phyloP scores from a whole-genome alignment of 2,888 invertebrate genomes.

The Apamea crenata region DNA sequence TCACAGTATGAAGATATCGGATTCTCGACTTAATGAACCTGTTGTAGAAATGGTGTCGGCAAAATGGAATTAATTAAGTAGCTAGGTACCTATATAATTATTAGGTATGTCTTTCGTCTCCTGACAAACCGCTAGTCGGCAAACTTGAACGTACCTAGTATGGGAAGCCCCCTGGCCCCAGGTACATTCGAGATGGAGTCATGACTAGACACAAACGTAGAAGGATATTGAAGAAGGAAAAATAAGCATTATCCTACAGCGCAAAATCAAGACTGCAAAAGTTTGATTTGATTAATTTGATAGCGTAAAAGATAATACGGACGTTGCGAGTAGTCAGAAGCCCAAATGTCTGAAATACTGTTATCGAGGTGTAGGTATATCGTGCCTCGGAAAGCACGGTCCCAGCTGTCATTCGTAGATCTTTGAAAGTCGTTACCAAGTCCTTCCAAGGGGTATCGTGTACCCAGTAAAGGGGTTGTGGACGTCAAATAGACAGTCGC shows the following conservation, averaged over 20 bases:
- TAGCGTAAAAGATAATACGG: not conserved
- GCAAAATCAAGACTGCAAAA: not conserved
- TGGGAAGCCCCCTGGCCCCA: constrained; percentile 21
- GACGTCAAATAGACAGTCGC: no score
- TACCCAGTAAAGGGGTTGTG: no score
- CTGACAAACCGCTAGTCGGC: not conserved
- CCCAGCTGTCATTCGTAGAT: not conserved
- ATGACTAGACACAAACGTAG: not conserved
- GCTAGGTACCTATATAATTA: not conserved
- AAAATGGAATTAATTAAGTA: not conserved
- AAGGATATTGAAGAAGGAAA: constrained; percentile 30
- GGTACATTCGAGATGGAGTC: not conserved
- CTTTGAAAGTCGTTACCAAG: not conserved
- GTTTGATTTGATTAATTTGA: not conserved
- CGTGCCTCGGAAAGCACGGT: not conserved
- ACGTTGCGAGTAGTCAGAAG: not conserved
- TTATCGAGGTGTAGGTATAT: not conserved
- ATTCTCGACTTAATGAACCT: constrained; percentile 16
- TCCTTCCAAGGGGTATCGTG: not conserved
- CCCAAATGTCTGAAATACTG: not conserved
- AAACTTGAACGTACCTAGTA: not conserved
- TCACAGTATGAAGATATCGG: not conserved
- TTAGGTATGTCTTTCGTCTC: not conserved
- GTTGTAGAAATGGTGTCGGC: not conserved
- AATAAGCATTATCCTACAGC: not conserved